These are phyloP conservation scores for Propithecus deckenii DNA, from an alignment of 2,797 vertebrate species.

Conservation along the genomic window DNA sequence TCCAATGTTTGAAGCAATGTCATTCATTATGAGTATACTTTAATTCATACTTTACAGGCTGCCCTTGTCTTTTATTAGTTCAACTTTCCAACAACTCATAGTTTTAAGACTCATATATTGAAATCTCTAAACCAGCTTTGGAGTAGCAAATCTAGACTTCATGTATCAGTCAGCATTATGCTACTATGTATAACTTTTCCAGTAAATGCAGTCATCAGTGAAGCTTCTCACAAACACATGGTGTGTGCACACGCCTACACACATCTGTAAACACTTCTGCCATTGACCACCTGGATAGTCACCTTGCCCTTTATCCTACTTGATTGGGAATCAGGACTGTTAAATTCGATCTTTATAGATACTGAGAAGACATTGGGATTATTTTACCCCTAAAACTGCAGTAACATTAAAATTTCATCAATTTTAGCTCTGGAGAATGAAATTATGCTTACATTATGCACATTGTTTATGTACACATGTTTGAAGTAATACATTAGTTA, in stretches of 20 bases:
- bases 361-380: not conserved
- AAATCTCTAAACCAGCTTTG: not conserved
- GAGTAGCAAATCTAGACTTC: not conserved
- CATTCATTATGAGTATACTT: not conserved
- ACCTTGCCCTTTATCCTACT: not conserved
- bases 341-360: not conserved
- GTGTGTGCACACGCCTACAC: not conserved
- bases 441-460: not conserved
- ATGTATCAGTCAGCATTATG: not conserved
- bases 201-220: not conserved
- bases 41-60: not conserved
- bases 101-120: not conserved
- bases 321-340: not conserved
- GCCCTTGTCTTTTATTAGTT: not conserved
- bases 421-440: not conserved
- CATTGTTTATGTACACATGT: not conserved
- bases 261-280: not conserved
- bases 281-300: not conserved
- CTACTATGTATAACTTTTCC: not conserved
- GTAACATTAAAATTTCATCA: not conserved
- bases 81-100: not conserved
- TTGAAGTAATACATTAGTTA: not conserved
- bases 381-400: not conserved
- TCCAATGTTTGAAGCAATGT: not conserved
- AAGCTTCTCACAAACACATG: not conserved